phyloP scores from a whole-genome alignment of 2,113 vertebrate species.

The Gopherus flavomarginatus region DNA sequence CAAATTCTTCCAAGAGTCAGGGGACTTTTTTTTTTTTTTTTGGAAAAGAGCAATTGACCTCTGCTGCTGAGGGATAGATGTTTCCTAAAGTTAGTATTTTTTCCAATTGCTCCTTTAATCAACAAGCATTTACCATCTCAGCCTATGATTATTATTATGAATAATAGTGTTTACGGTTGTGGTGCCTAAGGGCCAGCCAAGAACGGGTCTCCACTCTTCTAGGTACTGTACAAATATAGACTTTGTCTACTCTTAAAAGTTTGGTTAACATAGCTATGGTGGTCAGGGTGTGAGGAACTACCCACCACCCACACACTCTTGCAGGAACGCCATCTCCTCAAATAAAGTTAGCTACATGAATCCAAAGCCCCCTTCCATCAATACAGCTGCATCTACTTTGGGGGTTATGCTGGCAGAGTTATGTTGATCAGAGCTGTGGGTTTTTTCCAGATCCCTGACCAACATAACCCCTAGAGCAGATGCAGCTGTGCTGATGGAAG shows the following conservation, averaged over 20 bases:
- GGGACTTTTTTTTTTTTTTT: background rate
- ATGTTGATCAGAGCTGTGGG: background rate
- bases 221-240: background rate
- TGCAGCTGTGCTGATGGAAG: background rate
- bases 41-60: background rate
- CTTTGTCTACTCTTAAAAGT: background rate
- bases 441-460: background rate
- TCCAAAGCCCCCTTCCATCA: background rate
- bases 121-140: background rate
- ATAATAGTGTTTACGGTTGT: background rate
- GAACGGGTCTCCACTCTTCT: background rate
- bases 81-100: background rate
- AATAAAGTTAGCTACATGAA: background rate
- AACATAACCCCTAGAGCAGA: background rate
- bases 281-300: background rate
- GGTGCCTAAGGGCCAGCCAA: background rate
- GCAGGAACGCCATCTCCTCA: background rate
- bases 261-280: background rate
- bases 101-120: background rate
- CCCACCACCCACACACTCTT: too few relatives aligned
- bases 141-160: background rate
- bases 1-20: background rate
- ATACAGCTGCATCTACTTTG: background rate
- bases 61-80: background rate
- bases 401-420: background rate